These are phyloP conservation scores for Tinea pellionella DNA, from an alignment of 2,888 invertebrate species.

Conservation along the genomic window DNA sequence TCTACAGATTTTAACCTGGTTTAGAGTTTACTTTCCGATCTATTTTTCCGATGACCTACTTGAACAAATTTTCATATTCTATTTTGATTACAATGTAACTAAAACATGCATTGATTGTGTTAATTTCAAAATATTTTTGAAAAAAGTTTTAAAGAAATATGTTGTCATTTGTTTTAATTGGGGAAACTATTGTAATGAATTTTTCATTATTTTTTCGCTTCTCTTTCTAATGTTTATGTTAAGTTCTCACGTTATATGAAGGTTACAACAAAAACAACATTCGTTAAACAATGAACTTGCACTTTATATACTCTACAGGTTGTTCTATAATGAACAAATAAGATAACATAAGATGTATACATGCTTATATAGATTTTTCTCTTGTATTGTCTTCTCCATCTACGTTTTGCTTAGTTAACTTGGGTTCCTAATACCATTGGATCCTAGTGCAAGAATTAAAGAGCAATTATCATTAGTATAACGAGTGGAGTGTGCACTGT, in stretches of 20 bases:
- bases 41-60: neutral
- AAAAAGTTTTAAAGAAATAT: neutral
- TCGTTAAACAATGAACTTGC: slow-evolving; percentile 48
- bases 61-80: neutral
- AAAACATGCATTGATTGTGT: too few relatives aligned
- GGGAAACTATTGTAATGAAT: neutral
- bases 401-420: too few relatives aligned
- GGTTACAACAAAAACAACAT: slow-evolving; percentile 9
- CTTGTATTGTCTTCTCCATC: too few relatives aligned
- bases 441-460: too few relatives aligned
- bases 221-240: neutral
- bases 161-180: neutral
- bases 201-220: neutral
- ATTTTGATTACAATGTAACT: too few relatives aligned
- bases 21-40: neutral
- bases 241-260: neutral
- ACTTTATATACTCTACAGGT: slow-evolving; percentile 28
- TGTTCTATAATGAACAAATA: slow-evolving; percentile 18
- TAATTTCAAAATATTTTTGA: too few relatives aligned
- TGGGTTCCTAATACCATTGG: too few relatives aligned
- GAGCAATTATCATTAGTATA: too few relatives aligned
- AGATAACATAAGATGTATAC: too few relatives aligned
- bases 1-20: neutral
- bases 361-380: too few relatives aligned
- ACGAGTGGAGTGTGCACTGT: too few relatives aligned